phyloP scores from a whole-genome alignment of 2,888 invertebrate species.

The Andrena trimmerana region DNA sequence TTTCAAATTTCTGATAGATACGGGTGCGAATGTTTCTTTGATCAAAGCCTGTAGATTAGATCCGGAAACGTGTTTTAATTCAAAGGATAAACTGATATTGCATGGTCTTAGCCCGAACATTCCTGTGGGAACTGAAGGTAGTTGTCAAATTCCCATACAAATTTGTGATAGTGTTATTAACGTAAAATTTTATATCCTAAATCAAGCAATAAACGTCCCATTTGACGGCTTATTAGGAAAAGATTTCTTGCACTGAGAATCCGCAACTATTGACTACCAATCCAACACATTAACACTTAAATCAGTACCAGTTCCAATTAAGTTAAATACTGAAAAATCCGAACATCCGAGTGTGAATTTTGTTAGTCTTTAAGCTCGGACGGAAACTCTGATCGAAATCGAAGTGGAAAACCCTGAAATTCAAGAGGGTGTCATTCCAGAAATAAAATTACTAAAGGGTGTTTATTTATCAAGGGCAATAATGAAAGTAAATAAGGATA shows the following conservation, averaged over 20 bases:
- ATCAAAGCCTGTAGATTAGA: no score
- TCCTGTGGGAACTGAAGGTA: conserved; percentile 14
- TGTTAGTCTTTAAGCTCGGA: conserved; percentile 5
- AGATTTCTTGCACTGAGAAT: conserved; percentile 14
- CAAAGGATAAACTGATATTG: conserved; percentile 6
- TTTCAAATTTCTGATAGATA: no score
- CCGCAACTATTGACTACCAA: conserved; percentile 13
- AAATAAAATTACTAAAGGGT: conserved; percentile 6
- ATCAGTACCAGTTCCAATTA: neutral
- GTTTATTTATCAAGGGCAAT: conserved; percentile 13
- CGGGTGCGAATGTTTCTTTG: no score
- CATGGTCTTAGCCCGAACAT: conserved; percentile 9
- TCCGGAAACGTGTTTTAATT: neutral
- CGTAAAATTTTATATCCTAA: conserved; percentile 1
- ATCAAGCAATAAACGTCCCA: conserved; percentile 4
- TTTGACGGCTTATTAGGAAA: conserved; percentile 31
- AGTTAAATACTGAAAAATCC: neutral
- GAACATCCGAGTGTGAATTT: neutral
- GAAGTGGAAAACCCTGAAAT: conserved; percentile 25
- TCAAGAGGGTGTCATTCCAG: conserved; percentile 20
- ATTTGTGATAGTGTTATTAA: neutral
- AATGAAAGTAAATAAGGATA: neutral
- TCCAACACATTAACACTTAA: neutral
- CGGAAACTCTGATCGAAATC: conserved; percentile 16
- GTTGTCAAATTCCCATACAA: conserved; percentile 19